Percentiles rank a stretch among this genome's conserved stretches.
Evolutionary conservation across 2,888 invertebrate species (phyloP).

Genomic region (Dryocosmus kuriphilus): DNA sequence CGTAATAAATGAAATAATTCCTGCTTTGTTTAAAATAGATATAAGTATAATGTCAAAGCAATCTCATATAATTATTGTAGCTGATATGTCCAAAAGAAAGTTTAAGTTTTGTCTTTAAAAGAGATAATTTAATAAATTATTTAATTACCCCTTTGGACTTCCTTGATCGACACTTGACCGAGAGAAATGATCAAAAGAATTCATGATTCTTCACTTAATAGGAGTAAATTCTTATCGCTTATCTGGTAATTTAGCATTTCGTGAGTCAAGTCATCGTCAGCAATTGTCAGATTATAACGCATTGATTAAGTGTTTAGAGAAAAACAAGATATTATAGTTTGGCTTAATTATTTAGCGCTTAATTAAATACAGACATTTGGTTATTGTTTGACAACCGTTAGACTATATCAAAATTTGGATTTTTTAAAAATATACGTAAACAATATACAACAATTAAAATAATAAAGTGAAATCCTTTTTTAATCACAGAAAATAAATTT

Average conservation of each 20-base stretch:
- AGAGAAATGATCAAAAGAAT: slow-evolving; percentile 19
- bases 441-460: too few species aligned
- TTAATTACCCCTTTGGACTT: background rate
- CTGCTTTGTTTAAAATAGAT: background rate
- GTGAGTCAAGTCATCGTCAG: background rate
- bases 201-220: slow-evolving; percentile 6
- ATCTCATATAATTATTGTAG: too few species aligned
- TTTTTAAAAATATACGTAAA: too few species aligned
- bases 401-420: too few species aligned
- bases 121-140: background rate
- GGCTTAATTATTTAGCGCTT: background rate
- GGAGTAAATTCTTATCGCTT: slow-evolving; percentile 16
- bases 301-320: background rate
- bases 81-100: background rate
- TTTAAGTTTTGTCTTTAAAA: background rate
- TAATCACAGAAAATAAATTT: too few species aligned
- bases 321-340: slow-evolving; percentile 1
- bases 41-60: too few species aligned
- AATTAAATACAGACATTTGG: background rate
- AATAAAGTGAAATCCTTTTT: too few species aligned
- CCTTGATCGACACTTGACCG: background rate
- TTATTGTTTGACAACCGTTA: too few species aligned
- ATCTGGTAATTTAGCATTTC: slow-evolving; percentile 16
- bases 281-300: background rate
- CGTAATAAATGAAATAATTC: background rate